A percentile compares a stretch with the other conserved stretches of the same genome.
phyloP scores from a whole-genome alignment of 2,888 invertebrate species.

The Drosophila demipolita region DNA sequence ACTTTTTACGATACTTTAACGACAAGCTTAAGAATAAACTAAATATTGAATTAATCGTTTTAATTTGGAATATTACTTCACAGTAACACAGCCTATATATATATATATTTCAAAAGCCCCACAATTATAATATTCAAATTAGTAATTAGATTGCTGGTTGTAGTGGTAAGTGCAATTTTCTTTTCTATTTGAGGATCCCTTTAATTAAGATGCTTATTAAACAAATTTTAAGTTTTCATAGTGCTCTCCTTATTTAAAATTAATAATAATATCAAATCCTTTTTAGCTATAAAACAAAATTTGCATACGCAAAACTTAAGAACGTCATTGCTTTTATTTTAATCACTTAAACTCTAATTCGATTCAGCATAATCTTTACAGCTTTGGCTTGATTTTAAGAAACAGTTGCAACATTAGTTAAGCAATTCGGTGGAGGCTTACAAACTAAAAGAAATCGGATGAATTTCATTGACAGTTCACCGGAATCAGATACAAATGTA shows the following conservation, averaged over 20 bases:
- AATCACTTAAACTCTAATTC: slow-evolving; percentile 43
- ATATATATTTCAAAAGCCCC: not conserved
- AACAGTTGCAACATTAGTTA: slow-evolving; percentile 17
- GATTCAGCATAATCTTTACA: slow-evolving; percentile 64
- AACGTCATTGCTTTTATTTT: slow-evolving; percentile 40
- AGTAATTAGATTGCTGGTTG: not conserved
- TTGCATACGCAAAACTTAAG: not conserved
- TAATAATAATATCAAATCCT: not conserved
- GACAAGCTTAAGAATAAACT: slow-evolving; percentile 53
- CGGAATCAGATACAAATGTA: slow-evolving; percentile 11
- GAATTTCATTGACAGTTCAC: slow-evolving; percentile 11
- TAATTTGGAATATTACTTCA: not conserved
- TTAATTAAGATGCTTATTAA: not conserved
- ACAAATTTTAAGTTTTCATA: no score
- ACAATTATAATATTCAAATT: not conserved
- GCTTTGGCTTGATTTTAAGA: slow-evolving; percentile 64
- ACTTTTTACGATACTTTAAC: slow-evolving; percentile 56
- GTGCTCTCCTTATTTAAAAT: not conserved
- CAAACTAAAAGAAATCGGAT: slow-evolving; percentile 25
- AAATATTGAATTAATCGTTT: slow-evolving; percentile 24
- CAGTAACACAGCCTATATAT: not conserved
- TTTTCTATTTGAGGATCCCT: not conserved
- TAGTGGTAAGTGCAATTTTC: not conserved
- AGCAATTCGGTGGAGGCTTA: slow-evolving; percentile 36
- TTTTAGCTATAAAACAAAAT: not conserved